Conservation (phyloP, 1,140 invertebrate species). For the Drosophila paulistorum region DNA sequence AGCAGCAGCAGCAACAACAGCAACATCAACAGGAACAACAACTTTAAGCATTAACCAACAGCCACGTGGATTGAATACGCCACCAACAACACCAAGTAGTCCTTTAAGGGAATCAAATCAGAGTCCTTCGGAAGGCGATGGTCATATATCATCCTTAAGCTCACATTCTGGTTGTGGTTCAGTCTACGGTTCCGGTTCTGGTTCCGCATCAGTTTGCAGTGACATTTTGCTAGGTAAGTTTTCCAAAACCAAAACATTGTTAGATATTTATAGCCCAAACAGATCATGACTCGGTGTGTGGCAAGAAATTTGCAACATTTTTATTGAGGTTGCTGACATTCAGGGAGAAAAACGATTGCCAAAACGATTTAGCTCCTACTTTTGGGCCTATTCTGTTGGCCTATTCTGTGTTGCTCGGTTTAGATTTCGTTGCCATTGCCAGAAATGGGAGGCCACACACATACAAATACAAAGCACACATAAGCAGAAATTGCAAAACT, state of each 20-base stretch:
- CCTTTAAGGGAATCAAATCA: slow-evolving; percentile 71
- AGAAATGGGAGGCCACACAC: slow-evolving; percentile 27
- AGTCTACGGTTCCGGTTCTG: slow-evolving; percentile 27
- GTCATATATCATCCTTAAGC: slow-evolving; percentile 75
- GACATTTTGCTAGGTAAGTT: slow-evolving; percentile 79
- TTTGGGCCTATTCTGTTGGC: slow-evolving; percentile 35
- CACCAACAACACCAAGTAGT: slow-evolving; percentile 78
- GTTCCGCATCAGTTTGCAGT: slow-evolving; percentile 55
- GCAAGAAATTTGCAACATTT: slow-evolving; percentile 53
- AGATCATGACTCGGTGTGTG: slow-evolving; percentile 78
- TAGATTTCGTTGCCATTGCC: slow-evolving; percentile 48
- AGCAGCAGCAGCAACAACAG: slow-evolving; percentile 22
- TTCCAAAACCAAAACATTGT: neutral
- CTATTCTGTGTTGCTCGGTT: slow-evolving; percentile 43
- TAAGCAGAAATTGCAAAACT: slow-evolving; percentile 10
- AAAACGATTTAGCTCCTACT: slow-evolving; percentile 29
- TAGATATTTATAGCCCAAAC: slow-evolving; percentile 63
- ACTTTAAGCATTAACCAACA: slow-evolving; percentile 37
- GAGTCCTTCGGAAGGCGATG: slow-evolving; percentile 76
- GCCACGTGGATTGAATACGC: slow-evolving; percentile 71
- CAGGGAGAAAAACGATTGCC: slow-evolving; percentile 48
- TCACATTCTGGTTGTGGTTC: slow-evolving; percentile 58
- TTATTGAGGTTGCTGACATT: slow-evolving; percentile 82
- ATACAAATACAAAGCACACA: neutral
- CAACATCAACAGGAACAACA: slow-evolving; percentile 2